Evolutionary conservation across 2,113 vertebrate genomes (phyloP), one percentile per base, ranked within the genome.

Genomic region (Nesoenas mayeri): DNA sequence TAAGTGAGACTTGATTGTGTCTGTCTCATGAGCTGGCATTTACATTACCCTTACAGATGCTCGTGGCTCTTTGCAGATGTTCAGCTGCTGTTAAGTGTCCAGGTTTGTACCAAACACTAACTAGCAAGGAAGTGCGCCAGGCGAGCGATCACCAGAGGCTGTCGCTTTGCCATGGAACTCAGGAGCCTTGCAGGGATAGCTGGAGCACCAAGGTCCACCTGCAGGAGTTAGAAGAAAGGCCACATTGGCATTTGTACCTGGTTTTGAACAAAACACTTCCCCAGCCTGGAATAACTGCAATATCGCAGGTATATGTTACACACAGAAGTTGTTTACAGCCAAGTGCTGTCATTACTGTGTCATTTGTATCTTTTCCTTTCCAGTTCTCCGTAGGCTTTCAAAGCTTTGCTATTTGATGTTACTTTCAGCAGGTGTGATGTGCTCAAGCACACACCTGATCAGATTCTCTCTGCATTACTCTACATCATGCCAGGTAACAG

Each of bases 171-270:
- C 10, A 99, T 96, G 28, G 97, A 89, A 8, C 96, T 98, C 87
- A 99, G 86, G 62, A 99, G 97, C 82, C 97, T 96, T 15, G 98
- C 56, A 1, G 99, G 98, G 29, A 99, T 97, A 7, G 98, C 99
- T 0, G 99, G 99, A 28, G 98, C 98, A 53, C 99, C 99, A 0
- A 99, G 97, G 74, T 99, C 99, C 89, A 99, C 98, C 99, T 99
- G 97, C 50, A 94, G 84, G 48, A 96, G 75, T 29, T 3, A 40
- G 28, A 96, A 82, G 50, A 93, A n/a, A 97, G 78, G 75, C 38
- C 21, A 8, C 12, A 28, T 5, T 69, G 18, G 18, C 18, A 18
- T 16, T 53, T 53, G 58, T 8, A 17, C 36, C 22, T 24, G 11
- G 0, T 67, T 58, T 36, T 21, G 14, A 34, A 42, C 72, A 74